Base-by-base conservation (phyloP, 30 jellyfish, hydroid and myxozoan genomes). In the Morbakka virulenta region DNA sequence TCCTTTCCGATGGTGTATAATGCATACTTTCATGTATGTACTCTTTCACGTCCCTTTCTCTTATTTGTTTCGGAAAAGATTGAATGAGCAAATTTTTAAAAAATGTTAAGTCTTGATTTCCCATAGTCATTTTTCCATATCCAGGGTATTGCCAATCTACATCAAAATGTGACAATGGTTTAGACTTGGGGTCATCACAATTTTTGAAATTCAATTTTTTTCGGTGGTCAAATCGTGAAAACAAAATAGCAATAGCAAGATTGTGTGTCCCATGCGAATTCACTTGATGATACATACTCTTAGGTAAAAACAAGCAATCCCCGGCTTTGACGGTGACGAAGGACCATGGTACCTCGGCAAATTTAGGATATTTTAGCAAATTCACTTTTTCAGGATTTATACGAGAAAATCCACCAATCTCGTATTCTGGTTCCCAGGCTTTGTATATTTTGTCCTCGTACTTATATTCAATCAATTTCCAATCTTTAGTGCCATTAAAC, bases 61-160 rank as follows among this genome's bases (percentile, higher is more conserved):
- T 47, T 34, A 50, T 67, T 52, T 24, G n/a, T 30, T 0, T 13
- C 69, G 20, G 1, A 78, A n/a, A n/a, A n/a, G n/a, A n/a, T n/a
- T n/a, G n/a, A n/a, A n/a, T n/a, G n/a, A n/a, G n/a, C n/a, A n/a
- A n/a, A n/a, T n/a, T n/a, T n/a, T n/a, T n/a, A n/a, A 71, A 75
- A 6, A 32, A 25, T 28, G 62, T 74, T 9, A 86, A 74, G 13
- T 86, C 96, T 26, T 84, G 74, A 4, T 75, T 79, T 33, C 96
- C 96, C 96, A 86, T 86, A 13, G 93, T 72, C 96, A 86, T 86
- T 20, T 35, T 73, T 2, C 96, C 96, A 49, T 27, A 33, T 34
- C 96, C 96, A 2, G 83, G 88, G 49, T 86, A 86, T 64, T 86
- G 84, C 96, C 96, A 86, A 47, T 86, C 88, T 1, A 86, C 85